Conservation (phyloP, 1,140 invertebrate genomes). For the Drosophila guanche region DNA sequence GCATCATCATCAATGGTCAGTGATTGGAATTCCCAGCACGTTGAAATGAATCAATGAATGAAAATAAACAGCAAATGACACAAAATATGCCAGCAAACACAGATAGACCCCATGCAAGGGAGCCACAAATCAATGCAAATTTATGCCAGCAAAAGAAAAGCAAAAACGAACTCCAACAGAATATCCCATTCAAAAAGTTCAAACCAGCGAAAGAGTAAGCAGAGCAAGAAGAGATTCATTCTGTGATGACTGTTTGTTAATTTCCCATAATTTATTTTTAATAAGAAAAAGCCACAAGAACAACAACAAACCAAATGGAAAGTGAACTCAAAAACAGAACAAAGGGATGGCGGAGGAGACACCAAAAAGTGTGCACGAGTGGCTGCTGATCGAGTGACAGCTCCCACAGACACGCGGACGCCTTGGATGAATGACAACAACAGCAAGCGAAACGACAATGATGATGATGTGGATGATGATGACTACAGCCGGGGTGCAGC, state of each 20-base stretch:
- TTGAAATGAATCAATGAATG: slow-evolving; percentile 47
- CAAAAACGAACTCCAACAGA: slow-evolving; percentile 10
- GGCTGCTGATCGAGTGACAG: slow-evolving; percentile 7
- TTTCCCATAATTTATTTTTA: slow-evolving; percentile 61
- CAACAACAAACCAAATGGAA: slow-evolving; percentile 9
- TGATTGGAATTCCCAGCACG: slow-evolving; percentile 57
- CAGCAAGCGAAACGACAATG: slow-evolving; percentile 22
- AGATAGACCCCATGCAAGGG: background rate
- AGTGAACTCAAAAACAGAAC: slow-evolving; percentile 9
- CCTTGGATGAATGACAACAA: slow-evolving; percentile 55
- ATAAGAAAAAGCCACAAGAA: slow-evolving; percentile 22
- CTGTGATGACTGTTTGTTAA: slow-evolving; percentile 59
- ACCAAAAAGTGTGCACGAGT: too few species aligned
- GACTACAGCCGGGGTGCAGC: slow-evolving; percentile 7
- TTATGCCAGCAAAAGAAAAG: slow-evolving; percentile 46
- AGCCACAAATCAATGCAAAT: slow-evolving; percentile 48
- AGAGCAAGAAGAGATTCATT: background rate
- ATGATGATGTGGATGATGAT: slow-evolving; percentile 19
- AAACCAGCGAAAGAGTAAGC: too few species aligned
- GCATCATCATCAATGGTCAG: background rate
- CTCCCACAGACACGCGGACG: slow-evolving; percentile 58
- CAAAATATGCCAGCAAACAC: slow-evolving; percentile 14
- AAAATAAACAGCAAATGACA: slow-evolving; percentile 5
- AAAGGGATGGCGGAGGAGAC: slow-evolving; percentile 1
- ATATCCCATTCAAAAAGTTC: slow-evolving; percentile 21